These are phyloP conservation scores for Capitella teleta DNA, from an alignment of 1,140 invertebrate genomes.

Conservation along the genomic window DNA sequence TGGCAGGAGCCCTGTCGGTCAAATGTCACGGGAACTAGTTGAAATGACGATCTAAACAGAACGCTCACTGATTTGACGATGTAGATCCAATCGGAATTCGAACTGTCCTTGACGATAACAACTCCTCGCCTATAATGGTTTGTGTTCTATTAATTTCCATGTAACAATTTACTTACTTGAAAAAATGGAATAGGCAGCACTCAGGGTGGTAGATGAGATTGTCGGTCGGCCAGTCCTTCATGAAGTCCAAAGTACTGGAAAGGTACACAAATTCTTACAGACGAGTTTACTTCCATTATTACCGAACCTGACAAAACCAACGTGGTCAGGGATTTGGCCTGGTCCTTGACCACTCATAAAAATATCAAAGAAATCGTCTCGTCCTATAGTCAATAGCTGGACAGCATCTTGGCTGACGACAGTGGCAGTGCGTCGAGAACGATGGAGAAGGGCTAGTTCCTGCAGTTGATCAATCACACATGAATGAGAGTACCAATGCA, in stretches of 20 bases:
- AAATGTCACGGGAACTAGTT: too few species aligned
- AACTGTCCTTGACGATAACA: too few species aligned
- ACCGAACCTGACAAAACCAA: slow-evolving; percentile 28
- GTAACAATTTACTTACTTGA: too few species aligned
- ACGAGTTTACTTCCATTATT: neutral
- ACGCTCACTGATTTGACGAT: too few species aligned
- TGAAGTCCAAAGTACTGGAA: neutral
- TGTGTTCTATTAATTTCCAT: too few species aligned
- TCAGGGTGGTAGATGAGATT: neutral
- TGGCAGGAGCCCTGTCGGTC: too few species aligned
- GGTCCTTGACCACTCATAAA: slow-evolving; percentile 26
- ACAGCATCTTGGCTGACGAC: slow-evolving; percentile 34
- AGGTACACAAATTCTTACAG: neutral
- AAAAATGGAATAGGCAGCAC: neutral
- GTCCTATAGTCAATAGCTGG: slow-evolving; percentile 35
- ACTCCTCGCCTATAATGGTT: too few species aligned
- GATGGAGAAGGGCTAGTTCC: slow-evolving; percentile 38
- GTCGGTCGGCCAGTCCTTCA: neutral
- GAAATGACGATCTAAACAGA: too few species aligned
- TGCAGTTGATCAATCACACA: slow-evolving; percentile 9
- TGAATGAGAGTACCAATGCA: neutral
- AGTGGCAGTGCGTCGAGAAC: slow-evolving; percentile 33
- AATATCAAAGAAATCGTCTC: slow-evolving; percentile 39
- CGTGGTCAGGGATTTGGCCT: slow-evolving; percentile 31
- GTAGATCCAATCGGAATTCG: too few species aligned